A percentile compares a stretch with the other conserved stretches of the same genome.
Evolutionary conservation across 2,797 vertebrate species (phyloP).

Genomic region (Ctenochaetus hawaiiensis): DNA sequence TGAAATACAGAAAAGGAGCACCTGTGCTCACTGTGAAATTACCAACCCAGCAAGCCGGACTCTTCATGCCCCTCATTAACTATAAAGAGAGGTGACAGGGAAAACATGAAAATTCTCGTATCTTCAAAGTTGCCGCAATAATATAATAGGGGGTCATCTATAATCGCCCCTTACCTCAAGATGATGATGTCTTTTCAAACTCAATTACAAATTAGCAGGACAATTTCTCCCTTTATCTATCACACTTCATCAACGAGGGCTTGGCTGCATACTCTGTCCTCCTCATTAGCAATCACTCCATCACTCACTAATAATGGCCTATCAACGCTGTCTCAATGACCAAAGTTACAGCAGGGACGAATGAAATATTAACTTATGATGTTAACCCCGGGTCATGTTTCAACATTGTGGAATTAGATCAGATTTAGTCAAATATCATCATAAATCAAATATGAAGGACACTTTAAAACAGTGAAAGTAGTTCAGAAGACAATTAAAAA

Average conservation of each 20-base stretch:
- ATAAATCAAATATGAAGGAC: slow-evolving; percentile 60
- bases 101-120: slow-evolving; percentile 70
- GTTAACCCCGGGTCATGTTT: slow-evolving; percentile 74
- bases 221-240: slow-evolving; percentile 83
- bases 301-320: slow-evolving; percentile 86
- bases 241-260: slow-evolving; percentile 82
- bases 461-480: slow-evolving; percentile 37
- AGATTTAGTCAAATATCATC: slow-evolving; percentile 58
- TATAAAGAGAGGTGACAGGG: slow-evolving; percentile 67
- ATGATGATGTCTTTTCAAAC: slow-evolving; percentile 84
- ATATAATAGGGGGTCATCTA: slow-evolving; percentile 77
- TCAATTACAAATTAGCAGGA: slow-evolving; percentile 83
- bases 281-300: slow-evolving; percentile 84
- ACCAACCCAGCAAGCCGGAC: slow-evolving; percentile 45
- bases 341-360: slow-evolving; percentile 78
- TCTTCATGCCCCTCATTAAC: slow-evolving; percentile 58
- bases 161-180: slow-evolving; percentile 70
- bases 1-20: slow-evolving; percentile 42
- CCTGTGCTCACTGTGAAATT: slow-evolving; percentile 56
- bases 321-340: slow-evolving; percentile 83
- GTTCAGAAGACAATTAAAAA: slow-evolving; percentile 15
- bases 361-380: slow-evolving; percentile 85
- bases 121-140: slow-evolving; percentile 65
- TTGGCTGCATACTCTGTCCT: slow-evolving; percentile 72
- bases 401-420: slow-evolving; percentile 71